Evolutionary conservation across 2,113 vertebrate genomes (phyloP).

Genomic region (Nerophis lumbriciformis): DNA sequence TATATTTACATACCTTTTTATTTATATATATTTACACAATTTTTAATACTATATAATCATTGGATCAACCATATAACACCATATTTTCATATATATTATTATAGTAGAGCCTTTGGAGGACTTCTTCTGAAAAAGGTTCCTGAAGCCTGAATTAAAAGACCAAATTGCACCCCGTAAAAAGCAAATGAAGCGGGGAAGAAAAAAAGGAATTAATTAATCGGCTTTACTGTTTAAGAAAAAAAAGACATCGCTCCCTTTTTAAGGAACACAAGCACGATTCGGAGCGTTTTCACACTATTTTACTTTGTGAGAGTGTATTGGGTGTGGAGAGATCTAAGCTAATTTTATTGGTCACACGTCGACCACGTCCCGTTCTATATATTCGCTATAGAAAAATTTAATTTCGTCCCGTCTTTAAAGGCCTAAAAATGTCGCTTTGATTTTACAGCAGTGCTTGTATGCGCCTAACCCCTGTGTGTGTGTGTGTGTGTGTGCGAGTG

Average conservation of each 20-base stretch:
- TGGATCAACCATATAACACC: too few species aligned
- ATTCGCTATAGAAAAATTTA: constrained; percentile 30
- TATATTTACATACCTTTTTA: too few species aligned
- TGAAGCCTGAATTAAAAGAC: not conserved
- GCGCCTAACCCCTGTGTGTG: constrained; percentile 5
- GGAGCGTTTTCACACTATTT: constrained; percentile 14
- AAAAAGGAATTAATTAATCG: constrained; percentile 1
- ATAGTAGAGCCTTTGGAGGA: not conserved
- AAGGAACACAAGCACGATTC: constrained; percentile 13
- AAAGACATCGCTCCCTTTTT: not conserved
- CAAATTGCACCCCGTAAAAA: constrained; percentile 2
- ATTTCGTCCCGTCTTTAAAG: constrained; percentile 38
- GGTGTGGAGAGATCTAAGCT: constrained; percentile 30
- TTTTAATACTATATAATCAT: too few species aligned
- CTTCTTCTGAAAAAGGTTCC: not conserved
- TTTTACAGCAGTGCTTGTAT: constrained; percentile 38
- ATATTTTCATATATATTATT: too few species aligned
- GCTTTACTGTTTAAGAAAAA: not conserved
- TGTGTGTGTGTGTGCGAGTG: not conserved
- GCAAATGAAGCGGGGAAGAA: constrained; percentile 2
- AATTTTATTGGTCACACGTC: constrained; percentile 42
- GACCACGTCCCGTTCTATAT: constrained; percentile 40
- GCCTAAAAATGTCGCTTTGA: constrained; percentile 45
- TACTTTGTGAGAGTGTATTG: constrained; percentile 21
- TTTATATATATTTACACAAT: too few species aligned